Base-by-base conservation (phyloP, 2,888 invertebrate genomes). In the Drosophila parthenogenetica region DNA sequence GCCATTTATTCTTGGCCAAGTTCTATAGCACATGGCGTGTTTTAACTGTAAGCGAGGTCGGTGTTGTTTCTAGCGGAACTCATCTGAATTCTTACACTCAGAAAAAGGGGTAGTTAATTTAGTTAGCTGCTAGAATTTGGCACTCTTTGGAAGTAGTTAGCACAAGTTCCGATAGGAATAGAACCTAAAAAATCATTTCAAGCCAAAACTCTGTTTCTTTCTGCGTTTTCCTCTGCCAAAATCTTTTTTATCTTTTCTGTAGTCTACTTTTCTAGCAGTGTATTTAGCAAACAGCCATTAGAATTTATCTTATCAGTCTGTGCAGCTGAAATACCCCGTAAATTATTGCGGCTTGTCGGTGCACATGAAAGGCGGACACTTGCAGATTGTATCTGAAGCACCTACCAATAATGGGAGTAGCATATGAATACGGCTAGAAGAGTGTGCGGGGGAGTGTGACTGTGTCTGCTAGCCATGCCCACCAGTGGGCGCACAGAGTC, bases 291-390 rank as follows among this genome's bases (percentile, higher is more conserved):
- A 40, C n/a, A 65, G 61, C 29, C 54, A 59, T 45, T 63, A 35
- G 17, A 42, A 17, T 14, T 62, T 75, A 75, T 75, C 75, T 75
- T 71, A 75, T 75, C 75, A 42, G 13, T 55, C 29, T 14, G 29
- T 46, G 32, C 45, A 39, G 32, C n/a, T 46, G 22, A 22, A 22
- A 22, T 22, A 22, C 43, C 51, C 51, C 74, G 48, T 62, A 69
- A 74, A 74, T 65, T 74, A 58, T 32, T 1, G 45, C n/a, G 48
- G n/a, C 37, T 42, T 14, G 65, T 55, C 74, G 70, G 55, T 32
- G 39, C 70, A 74, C 74, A 55, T 69, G 19, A 74, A 74, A 73
- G 69, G 63, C 64, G 42, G 25, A 19, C 45, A 35, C 49, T 17
- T 19, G 13, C 40, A 76, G 75, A 75, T 75, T 25, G 40, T 76